Percentiles rank a stretch among this genome's conserved stretches.
Conservation (phyloP, 2,888 invertebrate species). For the Eudemis profundana region DNA sequence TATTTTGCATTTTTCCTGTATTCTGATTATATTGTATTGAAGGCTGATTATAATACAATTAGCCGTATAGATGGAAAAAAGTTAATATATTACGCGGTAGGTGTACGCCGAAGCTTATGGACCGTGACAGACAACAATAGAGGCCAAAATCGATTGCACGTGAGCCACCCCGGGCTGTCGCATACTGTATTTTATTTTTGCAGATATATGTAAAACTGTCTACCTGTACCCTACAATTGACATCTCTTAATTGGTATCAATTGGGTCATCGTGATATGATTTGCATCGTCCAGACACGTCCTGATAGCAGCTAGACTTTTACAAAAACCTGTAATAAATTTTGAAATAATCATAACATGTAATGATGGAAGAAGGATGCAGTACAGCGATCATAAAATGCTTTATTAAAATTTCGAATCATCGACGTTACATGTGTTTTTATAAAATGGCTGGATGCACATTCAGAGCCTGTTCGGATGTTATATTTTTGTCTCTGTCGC, state of each 20-base stretch:
- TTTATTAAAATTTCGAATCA: not conserved
- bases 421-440: not conserved
- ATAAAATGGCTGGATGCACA: not conserved
- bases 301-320: no score
- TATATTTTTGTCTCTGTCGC: not conserved
- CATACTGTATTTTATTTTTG: conserved; percentile 68
- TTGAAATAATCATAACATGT: no score
- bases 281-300: not conserved
- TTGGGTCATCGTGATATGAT: conserved; percentile 6
- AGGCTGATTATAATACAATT: not conserved
- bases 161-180: conserved; percentile 53
- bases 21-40: not conserved
- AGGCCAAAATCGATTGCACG: conserved; percentile 76
- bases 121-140: conserved; percentile 58
- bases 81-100: conserved; percentile 3
- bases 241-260: conserved; percentile 29
- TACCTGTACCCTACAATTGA: not conserved
- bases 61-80: not conserved
- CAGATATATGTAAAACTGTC: conserved; percentile 29
- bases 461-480: not conserved
- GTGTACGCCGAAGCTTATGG: conserved; percentile 11
- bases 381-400: no score
- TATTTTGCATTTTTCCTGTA: conserved; percentile 29
- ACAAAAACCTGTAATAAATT: no score
- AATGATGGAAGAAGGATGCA: no score